Evolutionary conservation across 1,140 invertebrate species (phyloP), one percentile per base, ranked within the genome.

Genomic region (Anoplophora glabripennis): DNA sequence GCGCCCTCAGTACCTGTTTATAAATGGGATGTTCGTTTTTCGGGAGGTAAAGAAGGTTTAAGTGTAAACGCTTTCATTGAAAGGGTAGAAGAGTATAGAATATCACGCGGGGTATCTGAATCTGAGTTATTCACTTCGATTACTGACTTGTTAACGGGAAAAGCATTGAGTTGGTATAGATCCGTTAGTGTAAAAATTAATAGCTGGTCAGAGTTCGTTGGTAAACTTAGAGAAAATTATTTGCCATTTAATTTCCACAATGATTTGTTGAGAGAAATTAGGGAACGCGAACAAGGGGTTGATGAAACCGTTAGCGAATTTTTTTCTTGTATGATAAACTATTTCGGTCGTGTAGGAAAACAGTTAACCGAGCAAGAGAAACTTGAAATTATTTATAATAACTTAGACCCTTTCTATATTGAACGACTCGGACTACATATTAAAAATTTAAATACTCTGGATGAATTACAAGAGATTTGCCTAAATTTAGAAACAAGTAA

Each of bases 201-300:
- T n/a, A n/a, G n/a, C n/a, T n/a, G n/a, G n/a, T n/a, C n/a, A n/a
- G n/a, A n/a, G n/a, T n/a, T n/a, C n/a, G n/a, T n/a, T n/a, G n/a
- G n/a, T n/a, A n/a, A n/a, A n/a, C n/a, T n/a, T n/a, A n/a, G n/a
- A n/a, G n/a, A n/a, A n/a, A n/a, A n/a, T n/a, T n/a, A n/a, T n/a
- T n/a, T n/a, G n/a, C 53, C 57, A 12, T 0, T 44, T 33, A 65
- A 67, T 38, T 72, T 63, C 35, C 69, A 71, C 41, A 70, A 66
- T 18, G 45, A 70, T 8, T 36, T 72, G 1, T 9, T 59, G 2
- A 18, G 63, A 5, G 69, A 1, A 14, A 40, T 44, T 44, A 44
- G 41, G 14, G 0, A n/a, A 8, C 14, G 41, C 41, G 18, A 44
- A 15, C 11, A 44, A 44, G 41, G 41, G 8, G 11, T 12, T 15